phyloP scores from a whole-genome alignment of 2,797 vertebrate genomes.

The Pantherophis vulpinus region DNA sequence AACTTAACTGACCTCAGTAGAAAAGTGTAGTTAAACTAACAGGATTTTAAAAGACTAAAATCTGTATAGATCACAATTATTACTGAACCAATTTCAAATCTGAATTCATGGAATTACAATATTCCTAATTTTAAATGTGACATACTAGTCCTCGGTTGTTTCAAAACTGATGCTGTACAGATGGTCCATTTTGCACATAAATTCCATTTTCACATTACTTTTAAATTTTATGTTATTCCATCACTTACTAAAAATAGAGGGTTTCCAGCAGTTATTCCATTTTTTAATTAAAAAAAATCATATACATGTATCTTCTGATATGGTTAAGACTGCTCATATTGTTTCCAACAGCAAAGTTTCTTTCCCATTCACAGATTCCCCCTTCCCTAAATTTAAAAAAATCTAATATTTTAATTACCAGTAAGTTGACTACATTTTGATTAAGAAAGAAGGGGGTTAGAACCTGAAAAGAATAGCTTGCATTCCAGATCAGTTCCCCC shows the following conservation, averaged over 20 bases:
- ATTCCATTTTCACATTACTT: background rate
- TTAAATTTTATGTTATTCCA: background rate
- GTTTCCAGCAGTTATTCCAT: conserved; percentile 26
- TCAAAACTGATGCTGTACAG: background rate
- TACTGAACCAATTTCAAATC: background rate
- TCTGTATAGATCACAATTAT: background rate
- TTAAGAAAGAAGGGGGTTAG: conserved; percentile 19
- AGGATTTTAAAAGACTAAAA: background rate
- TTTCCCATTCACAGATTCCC: conserved; percentile 22
- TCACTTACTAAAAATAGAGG: conserved; percentile 11
- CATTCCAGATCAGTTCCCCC: conserved; percentile 25
- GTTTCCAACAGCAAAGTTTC: conserved; percentile 16
- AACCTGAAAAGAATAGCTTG: conserved; percentile 33
- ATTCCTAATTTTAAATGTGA: background rate
- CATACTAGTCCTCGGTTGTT: background rate
- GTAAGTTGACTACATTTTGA: conserved; percentile 30
- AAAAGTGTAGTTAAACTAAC: background rate
- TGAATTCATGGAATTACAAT: background rate
- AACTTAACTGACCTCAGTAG: background rate
- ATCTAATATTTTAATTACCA: conserved; percentile 28
- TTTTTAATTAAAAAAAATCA: conserved; percentile 7
- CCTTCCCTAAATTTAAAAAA: background rate
- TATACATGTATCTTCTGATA: conserved; percentile 7
- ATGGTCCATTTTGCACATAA: background rate
- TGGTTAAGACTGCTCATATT: conserved; percentile 44